Evolutionary conservation across 2,797 vertebrate species (phyloP).

Genomic region (Sandelia bainsii): DNA sequence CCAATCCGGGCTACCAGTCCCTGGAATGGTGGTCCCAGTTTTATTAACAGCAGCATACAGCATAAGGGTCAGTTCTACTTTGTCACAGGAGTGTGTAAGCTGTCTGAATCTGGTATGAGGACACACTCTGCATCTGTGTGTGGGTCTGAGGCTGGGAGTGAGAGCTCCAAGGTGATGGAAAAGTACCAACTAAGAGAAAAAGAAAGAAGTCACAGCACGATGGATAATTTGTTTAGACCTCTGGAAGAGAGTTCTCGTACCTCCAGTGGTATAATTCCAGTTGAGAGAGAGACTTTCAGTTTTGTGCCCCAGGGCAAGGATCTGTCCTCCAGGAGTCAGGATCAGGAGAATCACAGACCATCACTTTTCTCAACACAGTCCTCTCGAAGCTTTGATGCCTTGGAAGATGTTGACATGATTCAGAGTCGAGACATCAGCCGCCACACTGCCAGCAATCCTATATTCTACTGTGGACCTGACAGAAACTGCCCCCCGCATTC

Average conservation of each 20-base stretch:
- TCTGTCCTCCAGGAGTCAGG: constrained; percentile 40
- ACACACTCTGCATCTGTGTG: constrained; percentile 63
- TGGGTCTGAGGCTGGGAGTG: constrained; percentile 64
- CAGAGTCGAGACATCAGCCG: constrained; percentile 71
- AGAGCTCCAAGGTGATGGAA: constrained; percentile 57
- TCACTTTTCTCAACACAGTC: constrained; percentile 42
- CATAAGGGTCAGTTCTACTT: constrained; percentile 87
- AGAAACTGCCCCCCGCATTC: constrained; percentile 52
- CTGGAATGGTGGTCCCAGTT: constrained; percentile 66
- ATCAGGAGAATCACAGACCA: constrained; percentile 64
- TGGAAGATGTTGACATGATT: constrained; percentile 63
- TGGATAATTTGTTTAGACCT: constrained; percentile 75
- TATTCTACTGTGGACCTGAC: constrained; percentile 82
- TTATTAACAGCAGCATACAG: constrained; percentile 83
- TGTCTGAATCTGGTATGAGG: constrained; percentile 61
- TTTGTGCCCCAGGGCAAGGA: constrained; percentile 50
- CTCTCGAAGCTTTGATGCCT: constrained; percentile 61
- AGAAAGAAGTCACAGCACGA: constrained; percentile 75
- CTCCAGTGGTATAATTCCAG: constrained; percentile 54
- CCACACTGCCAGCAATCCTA: constrained; percentile 71
- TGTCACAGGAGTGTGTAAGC: constrained; percentile 81
- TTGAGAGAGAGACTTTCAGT: constrained; percentile 56
- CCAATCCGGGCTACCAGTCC: constrained; percentile 49
- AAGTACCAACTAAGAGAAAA: constrained; percentile 62
- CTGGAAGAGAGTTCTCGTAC: constrained; percentile 58